Evolutionary conservation across 2,113 vertebrate genomes (phyloP).

Genomic region (Nothoprocta pentlandii): DNA sequence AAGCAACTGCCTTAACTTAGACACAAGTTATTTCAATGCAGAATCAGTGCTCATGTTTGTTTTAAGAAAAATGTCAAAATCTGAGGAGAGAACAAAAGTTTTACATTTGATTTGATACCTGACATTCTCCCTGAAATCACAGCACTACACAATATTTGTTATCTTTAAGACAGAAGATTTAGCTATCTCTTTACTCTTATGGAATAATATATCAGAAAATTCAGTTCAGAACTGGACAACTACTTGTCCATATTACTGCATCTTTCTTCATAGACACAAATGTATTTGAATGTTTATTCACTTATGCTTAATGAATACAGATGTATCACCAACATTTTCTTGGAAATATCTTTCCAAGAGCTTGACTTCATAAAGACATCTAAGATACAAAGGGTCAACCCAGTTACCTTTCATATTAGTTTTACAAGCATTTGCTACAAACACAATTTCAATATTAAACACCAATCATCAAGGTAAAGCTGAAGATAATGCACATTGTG

Average conservation of each 20-base stretch:
- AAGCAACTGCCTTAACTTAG: not conserved
- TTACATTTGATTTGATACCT: not conserved
- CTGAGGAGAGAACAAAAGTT: not conserved
- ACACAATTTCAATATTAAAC: not conserved
- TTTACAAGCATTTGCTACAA: not conserved
- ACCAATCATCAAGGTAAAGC: not conserved
- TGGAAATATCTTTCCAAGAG: not conserved
- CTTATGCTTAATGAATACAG: not conserved
- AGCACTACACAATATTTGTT: not conserved
- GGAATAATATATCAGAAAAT: not conserved
- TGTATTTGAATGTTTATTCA: not conserved
- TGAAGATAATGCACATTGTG: not conserved
- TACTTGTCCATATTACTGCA: not conserved
- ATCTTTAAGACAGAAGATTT: not conserved
- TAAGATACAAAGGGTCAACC: not conserved
- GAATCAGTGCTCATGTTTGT: not conserved
- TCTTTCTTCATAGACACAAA: not conserved
- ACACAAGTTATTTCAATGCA: not conserved
- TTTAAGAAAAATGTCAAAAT: not conserved
- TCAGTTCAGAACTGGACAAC: not conserved
- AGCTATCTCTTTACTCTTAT: not conserved
- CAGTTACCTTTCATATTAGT: not conserved
- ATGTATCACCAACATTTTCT: not conserved
- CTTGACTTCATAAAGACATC: not conserved
- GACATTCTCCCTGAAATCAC: not conserved